phyloP scores from a whole-genome alignment of 2,113 vertebrate species.

The Nestor notabilis region DNA sequence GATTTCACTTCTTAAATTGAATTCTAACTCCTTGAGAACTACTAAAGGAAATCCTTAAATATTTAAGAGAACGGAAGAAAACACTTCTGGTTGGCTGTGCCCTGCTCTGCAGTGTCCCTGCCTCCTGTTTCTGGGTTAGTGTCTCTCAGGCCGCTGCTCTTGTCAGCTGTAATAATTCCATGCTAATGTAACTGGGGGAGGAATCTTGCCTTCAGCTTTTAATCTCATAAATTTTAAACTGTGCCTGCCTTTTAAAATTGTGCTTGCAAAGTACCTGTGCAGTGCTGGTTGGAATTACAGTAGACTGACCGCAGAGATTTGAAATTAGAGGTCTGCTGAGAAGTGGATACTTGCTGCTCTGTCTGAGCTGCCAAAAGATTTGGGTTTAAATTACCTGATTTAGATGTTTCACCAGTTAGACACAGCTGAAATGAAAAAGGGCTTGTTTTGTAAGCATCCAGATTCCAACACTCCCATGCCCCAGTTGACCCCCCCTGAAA shows the following conservation, averaged over 20 bases:
- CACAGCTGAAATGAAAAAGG: slow-evolving; percentile 22
- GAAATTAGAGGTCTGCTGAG: slow-evolving; percentile 32
- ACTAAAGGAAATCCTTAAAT: background rate
- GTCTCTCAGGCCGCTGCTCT: background rate
- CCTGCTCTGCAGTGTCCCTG: background rate
- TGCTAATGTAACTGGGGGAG: background rate
- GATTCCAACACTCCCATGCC: background rate
- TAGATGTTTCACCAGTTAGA: slow-evolving; percentile 39
- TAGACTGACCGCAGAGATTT: background rate
- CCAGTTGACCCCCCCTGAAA: background rate
- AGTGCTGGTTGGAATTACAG: slow-evolving; percentile 55
- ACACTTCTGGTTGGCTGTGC: background rate
- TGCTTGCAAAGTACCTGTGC: background rate
- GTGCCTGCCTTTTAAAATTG: background rate
- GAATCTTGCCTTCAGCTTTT: background rate
- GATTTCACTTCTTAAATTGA: background rate
- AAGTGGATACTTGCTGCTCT: slow-evolving; percentile 7
- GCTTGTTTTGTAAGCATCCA: slow-evolving; percentile 9
- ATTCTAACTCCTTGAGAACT: background rate
- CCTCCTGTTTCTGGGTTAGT: background rate
- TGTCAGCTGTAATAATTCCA: background rate
- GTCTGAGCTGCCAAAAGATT: slow-evolving; percentile 33
- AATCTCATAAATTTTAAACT: slow-evolving; percentile 4
- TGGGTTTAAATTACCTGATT: slow-evolving; percentile 39
- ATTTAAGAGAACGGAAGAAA: background rate